Evolutionary conservation across 64 coral and sea anemone species (phyloP).

Genomic region (Montipora sp.): DNA sequence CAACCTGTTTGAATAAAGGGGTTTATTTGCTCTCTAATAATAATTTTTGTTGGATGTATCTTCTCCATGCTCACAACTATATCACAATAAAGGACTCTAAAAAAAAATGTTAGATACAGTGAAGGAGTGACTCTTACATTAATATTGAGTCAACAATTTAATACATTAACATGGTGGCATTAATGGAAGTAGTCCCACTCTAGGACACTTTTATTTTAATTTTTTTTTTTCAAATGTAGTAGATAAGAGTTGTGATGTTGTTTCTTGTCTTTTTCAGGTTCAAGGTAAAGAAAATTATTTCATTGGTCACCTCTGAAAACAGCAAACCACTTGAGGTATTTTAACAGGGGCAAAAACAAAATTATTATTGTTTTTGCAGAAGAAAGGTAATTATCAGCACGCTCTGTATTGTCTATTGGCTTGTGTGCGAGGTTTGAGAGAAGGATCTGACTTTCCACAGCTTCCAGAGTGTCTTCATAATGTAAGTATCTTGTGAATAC

Average conservation of each 20-base stretch:
- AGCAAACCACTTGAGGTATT: background rate
- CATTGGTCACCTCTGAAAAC: background rate
- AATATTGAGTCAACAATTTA: no score
- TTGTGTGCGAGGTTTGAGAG: constrained; percentile 94
- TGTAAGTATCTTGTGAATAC: constrained; percentile 60
- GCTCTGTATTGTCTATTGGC: constrained; percentile 84
- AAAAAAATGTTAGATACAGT: no score
- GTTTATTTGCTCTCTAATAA: no score
- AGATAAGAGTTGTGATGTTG: no score
- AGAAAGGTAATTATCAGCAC: constrained; percentile 67
- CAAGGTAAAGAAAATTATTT: constrained; percentile 51
- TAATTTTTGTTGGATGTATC: no score
- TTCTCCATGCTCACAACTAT: no score
- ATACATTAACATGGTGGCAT: no score
- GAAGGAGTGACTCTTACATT: no score
- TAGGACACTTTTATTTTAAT: background rate
- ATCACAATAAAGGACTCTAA: no score
- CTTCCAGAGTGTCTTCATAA: constrained; percentile 94
- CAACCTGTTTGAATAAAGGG: no score
- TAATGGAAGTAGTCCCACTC: no score
- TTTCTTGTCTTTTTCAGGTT: constrained; percentile 64
- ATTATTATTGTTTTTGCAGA: constrained; percentile 25
- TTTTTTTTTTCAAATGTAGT: no score
- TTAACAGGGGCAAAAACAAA: background rate
- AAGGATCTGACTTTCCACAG: constrained; percentile 76